Percentiles rank a stretch among this genome's conserved stretches.
phyloP scores from a whole-genome alignment of 2,888 invertebrate genomes.

The Leistus spinibarbis region DNA sequence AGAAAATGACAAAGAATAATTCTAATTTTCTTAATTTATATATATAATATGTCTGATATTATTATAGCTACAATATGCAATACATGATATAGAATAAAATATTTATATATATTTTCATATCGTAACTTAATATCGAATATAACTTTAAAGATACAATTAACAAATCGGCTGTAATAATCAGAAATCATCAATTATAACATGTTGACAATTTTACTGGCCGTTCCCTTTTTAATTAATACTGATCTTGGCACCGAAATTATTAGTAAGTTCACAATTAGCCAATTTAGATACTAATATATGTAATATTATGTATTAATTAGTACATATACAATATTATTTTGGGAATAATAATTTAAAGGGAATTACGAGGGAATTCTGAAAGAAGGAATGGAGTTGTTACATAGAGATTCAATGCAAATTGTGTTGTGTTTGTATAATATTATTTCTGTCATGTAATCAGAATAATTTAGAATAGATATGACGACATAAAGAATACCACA shows the following conservation, averaged over 20 bases:
- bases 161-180: conserved; percentile 42
- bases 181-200: conserved; percentile 33
- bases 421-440: neutral
- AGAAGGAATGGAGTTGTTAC: neutral
- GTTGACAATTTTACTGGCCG: conserved; percentile 54
- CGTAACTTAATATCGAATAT: conserved; percentile 39
- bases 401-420: neutral
- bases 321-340: neutral
- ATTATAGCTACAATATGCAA: conserved; percentile 56
- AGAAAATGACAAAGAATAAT: conserved; percentile 76
- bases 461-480: neutral
- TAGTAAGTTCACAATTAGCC: conserved; percentile 35
- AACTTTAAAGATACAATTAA: conserved; percentile 43
- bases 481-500: neutral
- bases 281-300: conserved; percentile 28
- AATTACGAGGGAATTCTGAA: neutral
- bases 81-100: conserved; percentile 56
- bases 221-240: conserved; percentile 53
- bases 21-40: conserved; percentile 63
- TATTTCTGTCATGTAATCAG: neutral
- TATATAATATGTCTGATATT: conserved; percentile 52
- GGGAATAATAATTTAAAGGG: neutral
- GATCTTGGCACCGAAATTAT: conserved; percentile 53
- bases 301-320: neutral
- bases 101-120: conserved; percentile 40